Base-by-base conservation (phyloP, 2,888 invertebrate genomes). In the Cataglyphis albicans region DNA sequence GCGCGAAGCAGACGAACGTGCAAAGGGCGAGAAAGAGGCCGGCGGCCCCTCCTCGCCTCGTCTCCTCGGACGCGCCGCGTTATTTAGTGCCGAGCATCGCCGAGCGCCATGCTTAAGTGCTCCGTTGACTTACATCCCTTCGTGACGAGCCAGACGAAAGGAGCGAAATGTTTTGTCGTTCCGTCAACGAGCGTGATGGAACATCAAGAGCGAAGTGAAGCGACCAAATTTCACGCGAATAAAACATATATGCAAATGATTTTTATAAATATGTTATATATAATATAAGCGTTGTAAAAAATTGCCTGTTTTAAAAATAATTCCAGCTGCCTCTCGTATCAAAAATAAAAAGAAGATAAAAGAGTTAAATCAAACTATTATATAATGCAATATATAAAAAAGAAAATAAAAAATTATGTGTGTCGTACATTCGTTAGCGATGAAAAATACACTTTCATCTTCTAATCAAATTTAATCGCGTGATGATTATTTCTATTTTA, bases 101-200 rank as follows among this genome's bases (percentile, higher is more conserved):
- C 48, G 48, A 88, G 88, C 91, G 83, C 87, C 89, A 84, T 88
- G 91, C 89, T 89, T 91, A 90, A 92, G 92, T 92, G 92, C 92
- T 91, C 89, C 87, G 91, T 89, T 92, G 91, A 91, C 92, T 92
- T 91, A 92, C 92, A 92, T 92, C 91, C 92, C 90, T 89, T 82
- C 90, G 90, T 90, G 89, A 87, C 87, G 87, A 90, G 91, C 88
- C 90, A 90, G 89, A 91, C 76, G 91, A 88, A 90, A 90, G 89
- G 90, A 92, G 92, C 92, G 91, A 89, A 84, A 86, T 89, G 86
- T 85, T 84, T 85, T 85, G 83, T 81, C 87, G 70, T 70, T 76
- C 88, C 85, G 81, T 84, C 86, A 70, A 86, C 67, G 84, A 78
- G 41, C 61, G 72, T 72, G 81, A 81, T 85, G 86, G 82, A 84